Conservation (phyloP, 2,888 invertebrate species). For the Leptinotarsa haldemani region DNA sequence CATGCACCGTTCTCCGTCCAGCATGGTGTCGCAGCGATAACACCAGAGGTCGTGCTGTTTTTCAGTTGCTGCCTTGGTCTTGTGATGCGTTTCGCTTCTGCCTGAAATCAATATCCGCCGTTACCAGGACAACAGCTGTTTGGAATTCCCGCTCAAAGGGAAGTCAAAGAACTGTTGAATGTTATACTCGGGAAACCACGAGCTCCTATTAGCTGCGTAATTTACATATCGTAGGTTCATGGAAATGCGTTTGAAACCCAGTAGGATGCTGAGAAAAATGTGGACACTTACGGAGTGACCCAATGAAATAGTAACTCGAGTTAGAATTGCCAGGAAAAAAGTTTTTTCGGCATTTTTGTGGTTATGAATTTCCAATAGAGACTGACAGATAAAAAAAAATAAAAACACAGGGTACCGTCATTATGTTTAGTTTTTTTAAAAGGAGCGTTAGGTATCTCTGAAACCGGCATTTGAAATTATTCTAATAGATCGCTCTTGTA, state of each 20-base stretch:
- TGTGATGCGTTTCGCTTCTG: constrained; percentile 67
- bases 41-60: constrained; percentile 85
- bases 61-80: constrained; percentile 83
- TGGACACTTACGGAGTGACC: no score
- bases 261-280: no score
- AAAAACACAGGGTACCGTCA: no score
- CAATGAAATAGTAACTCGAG: no score
- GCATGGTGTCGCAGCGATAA: constrained; percentile 83
- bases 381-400: no score
- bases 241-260: background rate
- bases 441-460: no score
- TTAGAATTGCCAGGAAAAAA: no score
- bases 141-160: constrained; percentile 12
- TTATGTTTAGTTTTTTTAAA: no score
- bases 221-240: background rate
- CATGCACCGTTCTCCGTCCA: constrained; percentile 78
- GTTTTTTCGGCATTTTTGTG: no score
- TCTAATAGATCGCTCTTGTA: no score
- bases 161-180: constrained; percentile 18
- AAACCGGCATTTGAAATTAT: no score
- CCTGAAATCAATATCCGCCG: constrained; percentile 57
- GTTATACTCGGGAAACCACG: constrained; percentile 2
- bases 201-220: background rate
- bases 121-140: constrained; percentile 49
- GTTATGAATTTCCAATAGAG: no score